phyloP scores from a whole-genome alignment of 2,888 invertebrate genomes.

The Leucophenga maculata region DNA sequence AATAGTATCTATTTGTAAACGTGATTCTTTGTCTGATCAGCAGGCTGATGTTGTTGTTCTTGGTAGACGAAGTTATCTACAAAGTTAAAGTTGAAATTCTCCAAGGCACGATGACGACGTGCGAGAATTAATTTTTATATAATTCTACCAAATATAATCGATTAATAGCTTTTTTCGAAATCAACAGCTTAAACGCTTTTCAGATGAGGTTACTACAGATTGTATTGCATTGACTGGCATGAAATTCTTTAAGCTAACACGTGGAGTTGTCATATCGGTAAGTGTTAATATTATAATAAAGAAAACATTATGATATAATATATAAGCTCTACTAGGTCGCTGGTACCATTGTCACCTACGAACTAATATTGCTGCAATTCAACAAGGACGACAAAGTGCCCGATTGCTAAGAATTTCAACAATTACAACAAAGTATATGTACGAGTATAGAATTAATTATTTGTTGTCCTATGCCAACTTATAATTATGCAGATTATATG shows the following conservation, averaged over 20 bases:
- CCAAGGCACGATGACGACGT: too few species aligned
- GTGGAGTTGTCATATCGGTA: conserved; percentile 68
- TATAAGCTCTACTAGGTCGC: conserved; percentile 72
- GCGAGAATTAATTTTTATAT: too few species aligned
- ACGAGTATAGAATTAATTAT: conserved; percentile 29
- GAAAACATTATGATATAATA: too few species aligned
- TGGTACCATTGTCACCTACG: conserved; percentile 76
- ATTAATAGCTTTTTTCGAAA: background rate
- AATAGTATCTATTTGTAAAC: too few species aligned
- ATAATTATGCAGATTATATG: background rate
- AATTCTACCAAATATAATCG: too few species aligned
- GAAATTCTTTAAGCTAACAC: conserved; percentile 70
- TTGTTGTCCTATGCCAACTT: background rate
- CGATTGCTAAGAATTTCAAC: conserved; percentile 49
- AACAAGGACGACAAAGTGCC: conserved; percentile 68
- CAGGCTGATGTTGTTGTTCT: too few species aligned
- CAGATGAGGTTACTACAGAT: conserved; percentile 69
- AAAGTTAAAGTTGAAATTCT: too few species aligned
- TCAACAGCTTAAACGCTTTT: conserved; percentile 69
- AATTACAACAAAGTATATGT: background rate
- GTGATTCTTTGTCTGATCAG: too few species aligned
- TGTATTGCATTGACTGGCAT: conserved; percentile 69
- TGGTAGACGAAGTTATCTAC: too few species aligned
- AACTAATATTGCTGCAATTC: conserved; percentile 75
- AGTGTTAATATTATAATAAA: too few species aligned